Percentiles rank a stretch among this genome's conserved stretches.
Evolutionary conservation across 2,888 invertebrate genomes (phyloP).

Genomic region (Auanema freiburgensis): DNA sequence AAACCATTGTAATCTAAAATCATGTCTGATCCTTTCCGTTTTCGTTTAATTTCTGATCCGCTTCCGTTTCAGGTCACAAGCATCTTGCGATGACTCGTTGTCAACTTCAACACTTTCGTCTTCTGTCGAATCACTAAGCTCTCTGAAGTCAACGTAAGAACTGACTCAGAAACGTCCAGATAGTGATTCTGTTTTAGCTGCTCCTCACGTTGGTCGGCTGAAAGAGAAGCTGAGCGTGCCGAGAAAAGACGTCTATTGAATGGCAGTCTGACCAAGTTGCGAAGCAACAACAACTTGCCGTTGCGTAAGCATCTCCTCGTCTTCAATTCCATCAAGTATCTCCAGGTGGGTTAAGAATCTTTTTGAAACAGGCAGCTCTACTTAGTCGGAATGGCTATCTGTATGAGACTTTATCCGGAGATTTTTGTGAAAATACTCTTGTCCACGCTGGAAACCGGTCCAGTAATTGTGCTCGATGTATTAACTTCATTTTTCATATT

Average conservation of each 20-base stretch:
- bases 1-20: not conserved
- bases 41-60: slow-evolving; percentile 7
- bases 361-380: not conserved
- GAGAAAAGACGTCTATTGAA: slow-evolving; percentile 43
- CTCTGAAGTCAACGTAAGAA: slow-evolving; percentile 23
- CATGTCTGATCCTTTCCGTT: not conserved
- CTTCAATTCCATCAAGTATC: slow-evolving; percentile 44
- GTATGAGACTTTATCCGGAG: not conserved
- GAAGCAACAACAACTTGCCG: slow-evolving; percentile 38
- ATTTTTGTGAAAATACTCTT: not conserved
- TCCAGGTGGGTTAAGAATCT: slow-evolving; percentile 30
- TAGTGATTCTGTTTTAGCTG: slow-evolving; percentile 29
- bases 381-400: not conserved
- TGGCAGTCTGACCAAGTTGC: slow-evolving; percentile 39
- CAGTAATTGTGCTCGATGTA: no score
- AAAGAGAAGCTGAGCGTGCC: slow-evolving; percentile 44
- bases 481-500: no score
- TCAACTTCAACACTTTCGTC: slow-evolving; percentile 20
- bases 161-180: not conserved
- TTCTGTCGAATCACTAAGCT: slow-evolving; percentile 24
- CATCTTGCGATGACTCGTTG: slow-evolving; percentile 12
- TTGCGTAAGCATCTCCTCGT: slow-evolving; percentile 49
- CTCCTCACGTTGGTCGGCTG: slow-evolving; percentile 46
- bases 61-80: slow-evolving; percentile 12
- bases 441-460: slow-evolving; percentile 6